A percentile compares a stretch with the other conserved stretches of the same genome.
Conservation (phyloP, 2,113 vertebrate genomes). For the Paraplagusia blochii region DNA sequence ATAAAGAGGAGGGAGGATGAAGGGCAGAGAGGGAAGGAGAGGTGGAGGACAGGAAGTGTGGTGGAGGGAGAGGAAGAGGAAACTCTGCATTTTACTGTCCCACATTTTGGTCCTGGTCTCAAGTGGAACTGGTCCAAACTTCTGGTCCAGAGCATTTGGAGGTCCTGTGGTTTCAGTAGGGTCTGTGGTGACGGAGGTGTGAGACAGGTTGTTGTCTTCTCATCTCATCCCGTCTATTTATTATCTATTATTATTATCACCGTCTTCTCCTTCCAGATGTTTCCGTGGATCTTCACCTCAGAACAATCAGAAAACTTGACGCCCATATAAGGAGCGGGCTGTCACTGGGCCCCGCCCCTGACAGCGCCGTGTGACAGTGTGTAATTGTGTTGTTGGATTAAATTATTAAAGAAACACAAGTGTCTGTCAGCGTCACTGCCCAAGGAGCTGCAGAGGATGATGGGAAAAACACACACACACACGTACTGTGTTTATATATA, state of each 20-base stretch:
- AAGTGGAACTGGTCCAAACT: not conserved
- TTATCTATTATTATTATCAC: no score
- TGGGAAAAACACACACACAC: slow-evolving; percentile 33
- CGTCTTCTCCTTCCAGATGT: no score
- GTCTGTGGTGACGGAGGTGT: no score
- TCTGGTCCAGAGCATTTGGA: not conserved
- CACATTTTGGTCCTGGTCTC: slow-evolving; percentile 25
- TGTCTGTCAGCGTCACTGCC: slow-evolving; percentile 51
- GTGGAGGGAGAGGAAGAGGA: slow-evolving; percentile 24
- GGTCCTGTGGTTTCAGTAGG: not conserved
- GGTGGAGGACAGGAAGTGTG: slow-evolving; percentile 58
- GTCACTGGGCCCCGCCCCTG: not conserved
- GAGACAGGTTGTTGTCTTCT: no score
- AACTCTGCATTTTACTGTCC: slow-evolving; percentile 20
- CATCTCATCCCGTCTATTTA: no score
- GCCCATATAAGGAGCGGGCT: not conserved
- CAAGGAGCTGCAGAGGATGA: slow-evolving; percentile 51
- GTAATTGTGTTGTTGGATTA: slow-evolving; percentile 72
- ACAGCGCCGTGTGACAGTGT: slow-evolving; percentile 57
- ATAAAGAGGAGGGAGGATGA: slow-evolving; percentile 70
- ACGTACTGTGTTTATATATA: slow-evolving; percentile 10
- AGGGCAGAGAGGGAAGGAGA: slow-evolving; percentile 71
- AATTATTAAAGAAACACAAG: slow-evolving; percentile 71
- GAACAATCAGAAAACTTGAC: no score
- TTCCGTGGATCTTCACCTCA: no score